phyloP scores from a whole-genome alignment of 2,113 vertebrate genomes.

The Vireo altiloquus region DNA sequence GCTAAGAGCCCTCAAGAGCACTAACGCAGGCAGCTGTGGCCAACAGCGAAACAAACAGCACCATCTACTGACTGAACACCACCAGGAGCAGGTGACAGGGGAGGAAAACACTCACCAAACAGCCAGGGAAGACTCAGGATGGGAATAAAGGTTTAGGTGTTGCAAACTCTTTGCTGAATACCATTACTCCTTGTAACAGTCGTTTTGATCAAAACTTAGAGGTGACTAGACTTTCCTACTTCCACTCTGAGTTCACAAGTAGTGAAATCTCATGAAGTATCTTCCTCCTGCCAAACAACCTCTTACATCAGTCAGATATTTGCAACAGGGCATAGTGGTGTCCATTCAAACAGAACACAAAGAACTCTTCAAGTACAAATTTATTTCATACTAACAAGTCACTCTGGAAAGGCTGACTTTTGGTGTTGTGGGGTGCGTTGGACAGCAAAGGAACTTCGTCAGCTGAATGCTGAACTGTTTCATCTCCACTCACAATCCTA shows the following conservation, averaged over 20 bases:
- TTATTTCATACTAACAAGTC: neutral
- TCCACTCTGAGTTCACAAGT: neutral
- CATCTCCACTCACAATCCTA: neutral
- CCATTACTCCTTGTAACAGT: neutral
- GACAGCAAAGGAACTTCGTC: neutral
- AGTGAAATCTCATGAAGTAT: neutral
- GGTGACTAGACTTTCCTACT: neutral
- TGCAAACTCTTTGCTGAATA: neutral
- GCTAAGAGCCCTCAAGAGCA: neutral
- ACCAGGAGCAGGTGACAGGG: neutral
- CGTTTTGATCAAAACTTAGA: neutral
- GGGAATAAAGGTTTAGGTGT: neutral
- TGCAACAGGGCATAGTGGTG: neutral
- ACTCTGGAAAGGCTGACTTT: neutral
- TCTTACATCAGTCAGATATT: neutral
- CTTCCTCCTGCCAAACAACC: neutral
- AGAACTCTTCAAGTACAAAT: neutral
- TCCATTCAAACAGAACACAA: neutral
- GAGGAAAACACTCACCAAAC: neutral
- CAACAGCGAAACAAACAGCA: slow-evolving; percentile 37
- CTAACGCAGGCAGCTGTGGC: neutral
- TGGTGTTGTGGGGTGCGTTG: fast-evolving
- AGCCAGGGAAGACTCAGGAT: neutral
- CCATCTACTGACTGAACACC: slow-evolving; percentile 47
- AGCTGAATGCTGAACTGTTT: neutral